Evolutionary conservation across 1,140 invertebrate species (phyloP).

Genomic region (Vollenhovia emeryi): DNA sequence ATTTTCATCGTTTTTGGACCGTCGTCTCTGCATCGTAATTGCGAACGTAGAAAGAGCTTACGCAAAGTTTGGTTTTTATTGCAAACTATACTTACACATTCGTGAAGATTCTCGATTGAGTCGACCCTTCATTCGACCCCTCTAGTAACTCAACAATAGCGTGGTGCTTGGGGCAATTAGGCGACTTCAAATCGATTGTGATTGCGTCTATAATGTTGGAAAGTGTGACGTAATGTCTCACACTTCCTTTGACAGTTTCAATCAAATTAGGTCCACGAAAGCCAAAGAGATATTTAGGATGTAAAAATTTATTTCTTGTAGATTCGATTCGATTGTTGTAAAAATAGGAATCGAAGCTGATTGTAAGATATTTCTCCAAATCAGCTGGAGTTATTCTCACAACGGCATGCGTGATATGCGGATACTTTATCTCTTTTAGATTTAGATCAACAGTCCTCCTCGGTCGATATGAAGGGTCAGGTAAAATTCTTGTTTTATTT

Average conservation of each 20-base stretch:
- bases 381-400: conserved; percentile 86
- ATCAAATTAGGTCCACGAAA: conserved; percentile 40
- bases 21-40: conserved; percentile 79
- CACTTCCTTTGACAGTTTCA: conserved; percentile 64
- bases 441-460: conserved; percentile 88
- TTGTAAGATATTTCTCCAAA: conserved; percentile 70
- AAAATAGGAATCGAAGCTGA: conserved; percentile 78
- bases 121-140: conserved; percentile 88
- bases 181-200: conserved; percentile 72
- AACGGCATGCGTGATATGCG: conserved; percentile 89
- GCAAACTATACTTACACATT: conserved; percentile 81
- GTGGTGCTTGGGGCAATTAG: conserved; percentile 84
- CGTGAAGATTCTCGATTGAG: conserved; percentile 87
- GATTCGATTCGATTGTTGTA: conserved; percentile 63
- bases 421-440: conserved; percentile 87
- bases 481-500: conserved; percentile 87
- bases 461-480: conserved; percentile 83
- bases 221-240: conserved; percentile 77
- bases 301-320: conserved; percentile 43
- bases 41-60: not conserved
- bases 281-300: conserved; percentile 56
- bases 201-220: conserved; percentile 71
- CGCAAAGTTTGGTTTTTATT: not conserved
- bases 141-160: conserved; percentile 87
- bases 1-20: conserved; percentile 83